Evolutionary conservation across 2,888 invertebrate species (phyloP), one percentile per base, ranked within the genome.

Genomic region (Taphrorychus bicolor): DNA sequence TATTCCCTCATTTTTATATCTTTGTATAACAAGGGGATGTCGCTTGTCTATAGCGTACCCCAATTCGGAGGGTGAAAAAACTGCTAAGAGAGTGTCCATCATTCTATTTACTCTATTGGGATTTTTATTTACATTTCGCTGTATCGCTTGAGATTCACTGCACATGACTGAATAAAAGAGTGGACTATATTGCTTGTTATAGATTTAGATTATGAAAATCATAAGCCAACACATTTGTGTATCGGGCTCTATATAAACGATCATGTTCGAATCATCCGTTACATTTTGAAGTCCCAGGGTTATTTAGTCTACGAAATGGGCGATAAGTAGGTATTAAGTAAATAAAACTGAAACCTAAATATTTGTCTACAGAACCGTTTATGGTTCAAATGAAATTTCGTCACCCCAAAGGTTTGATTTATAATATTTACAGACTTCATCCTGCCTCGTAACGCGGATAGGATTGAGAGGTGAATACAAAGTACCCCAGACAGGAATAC

Each of bases 331-430:
- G 69, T 65, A 69, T 65, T 60, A 69, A 69, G 61, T 65, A 69
- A 69, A 69, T 69, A 69, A 57, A 42, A 69, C 41, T 59, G 32
- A 32, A 64, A 66, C 32, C 61, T 49, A 65, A 69, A 69, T 69
- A 69, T 69, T 69, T 69, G 58, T 65, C 41, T 69, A 66, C 42
- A 45, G 60, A 52, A 52, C 64, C 69, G 45, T 65, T 69, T 61
- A 60, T 64, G 69, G 61, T 60, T 61, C 60, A 66, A 69, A 69
- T 52, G 65, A 69, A 69, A 69, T 69, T 66, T 69, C 69, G 58
- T 69, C 69, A 65, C 65, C 59, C 61, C 58, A 61, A 65, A 60
- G 61, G 69, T 61, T 69, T 65, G 65, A 69, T 66, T 69, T 69
- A 69, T 65, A 65, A 69, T 65, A 65, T 69, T 65, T 69, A 65